These are phyloP conservation scores for Drosophila pectinifera DNA, from an alignment of 1,140 invertebrate genomes.

Conservation along the genomic window DNA sequence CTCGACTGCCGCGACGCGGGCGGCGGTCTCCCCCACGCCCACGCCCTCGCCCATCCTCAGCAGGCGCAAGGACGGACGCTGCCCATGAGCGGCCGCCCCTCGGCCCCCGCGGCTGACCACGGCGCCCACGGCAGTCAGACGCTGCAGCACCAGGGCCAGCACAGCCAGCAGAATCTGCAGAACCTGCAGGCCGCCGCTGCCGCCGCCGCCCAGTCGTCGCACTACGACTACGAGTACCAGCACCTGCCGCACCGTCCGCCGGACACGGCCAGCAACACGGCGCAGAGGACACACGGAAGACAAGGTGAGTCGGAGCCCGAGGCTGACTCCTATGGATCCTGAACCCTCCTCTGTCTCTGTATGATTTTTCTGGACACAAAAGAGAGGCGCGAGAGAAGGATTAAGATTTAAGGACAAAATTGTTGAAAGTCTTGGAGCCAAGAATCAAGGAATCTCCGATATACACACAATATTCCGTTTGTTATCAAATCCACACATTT, in stretches of 20 bases:
- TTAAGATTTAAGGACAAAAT: too few relatives aligned
- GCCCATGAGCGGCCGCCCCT: conserved; percentile 64
- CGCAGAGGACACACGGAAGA: conserved; percentile 82
- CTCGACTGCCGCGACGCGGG: conserved; percentile 81
- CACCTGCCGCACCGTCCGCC: conserved; percentile 79
- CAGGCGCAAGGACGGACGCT: conserved; percentile 51
- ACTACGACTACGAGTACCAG: conserved; percentile 80
- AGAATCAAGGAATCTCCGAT: too few relatives aligned
- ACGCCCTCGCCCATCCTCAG: conserved; percentile 6
- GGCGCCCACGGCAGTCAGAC: conserved; percentile 72
- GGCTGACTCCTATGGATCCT: too few relatives aligned
- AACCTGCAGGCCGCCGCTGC: conserved; percentile 73
- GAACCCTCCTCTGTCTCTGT: too few relatives aligned
- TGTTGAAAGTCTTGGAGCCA: too few relatives aligned
- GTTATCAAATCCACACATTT: too few relatives aligned
- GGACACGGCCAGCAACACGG: conserved; percentile 66
- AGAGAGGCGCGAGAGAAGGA: too few relatives aligned
- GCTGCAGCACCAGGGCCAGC: conserved; percentile 78
- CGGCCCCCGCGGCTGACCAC: conserved; percentile 23
- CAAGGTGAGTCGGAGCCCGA: conserved; percentile 72
- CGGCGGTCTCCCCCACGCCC: conserved; percentile 47
- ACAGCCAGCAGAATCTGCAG: conserved; percentile 79
- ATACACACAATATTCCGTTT: too few relatives aligned
- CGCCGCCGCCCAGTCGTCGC: conserved; percentile 64
- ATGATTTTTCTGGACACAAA: too few relatives aligned